A percentile compares a stretch with the other conserved stretches of the same genome.
phyloP scores from a whole-genome alignment of 2,888 invertebrate genomes.

The Iphiclides podalirius region DNA sequence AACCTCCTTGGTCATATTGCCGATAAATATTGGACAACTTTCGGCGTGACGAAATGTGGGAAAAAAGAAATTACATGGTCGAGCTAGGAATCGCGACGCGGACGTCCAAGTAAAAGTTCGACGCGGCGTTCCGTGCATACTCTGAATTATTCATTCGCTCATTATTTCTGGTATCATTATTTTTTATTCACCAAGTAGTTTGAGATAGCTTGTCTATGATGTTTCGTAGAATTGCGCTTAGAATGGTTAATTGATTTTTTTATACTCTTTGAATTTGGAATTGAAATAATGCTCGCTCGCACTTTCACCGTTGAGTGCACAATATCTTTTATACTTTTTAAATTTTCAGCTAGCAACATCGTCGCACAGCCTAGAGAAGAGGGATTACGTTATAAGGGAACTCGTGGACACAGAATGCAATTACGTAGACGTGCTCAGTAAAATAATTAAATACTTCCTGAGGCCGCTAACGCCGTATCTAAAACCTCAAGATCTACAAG shows the following conservation, averaged over 20 bases:
- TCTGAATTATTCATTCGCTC: conserved; percentile 61
- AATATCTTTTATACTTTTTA: conserved; percentile 9
- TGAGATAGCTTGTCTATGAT: conserved; percentile 31
- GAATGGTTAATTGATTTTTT: conserved; percentile 36
- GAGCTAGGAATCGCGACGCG: conserved; percentile 39
- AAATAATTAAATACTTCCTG: conserved; percentile 89
- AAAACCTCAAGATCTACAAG: conserved; percentile 85
- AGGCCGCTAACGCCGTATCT: conserved; percentile 86
- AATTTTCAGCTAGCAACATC: conserved; percentile 66
- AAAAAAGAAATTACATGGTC: conserved; percentile 32
- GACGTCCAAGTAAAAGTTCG: conserved; percentile 55
- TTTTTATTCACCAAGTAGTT: conserved; percentile 43
- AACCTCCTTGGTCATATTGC: conserved; percentile 11
- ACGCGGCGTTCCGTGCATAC: conserved; percentile 43
- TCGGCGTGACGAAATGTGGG: conserved; percentile 15
- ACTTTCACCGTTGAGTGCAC: conserved; percentile 2
- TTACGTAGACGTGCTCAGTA: conserved; percentile 95
- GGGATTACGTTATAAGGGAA: conserved; percentile 96
- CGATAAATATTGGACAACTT: conserved; percentile 19
- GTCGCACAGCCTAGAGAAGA: conserved; percentile 87
- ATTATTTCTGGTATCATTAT: conserved; percentile 56
- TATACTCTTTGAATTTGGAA: conserved; percentile 7
- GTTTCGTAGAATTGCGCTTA: conserved; percentile 32
- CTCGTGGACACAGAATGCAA: conserved; percentile 98
- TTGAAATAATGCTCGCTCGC: conserved; percentile 14